Evolutionary conservation across 2,113 vertebrate genomes (phyloP).

Genomic region (Rostratula benghalensis): DNA sequence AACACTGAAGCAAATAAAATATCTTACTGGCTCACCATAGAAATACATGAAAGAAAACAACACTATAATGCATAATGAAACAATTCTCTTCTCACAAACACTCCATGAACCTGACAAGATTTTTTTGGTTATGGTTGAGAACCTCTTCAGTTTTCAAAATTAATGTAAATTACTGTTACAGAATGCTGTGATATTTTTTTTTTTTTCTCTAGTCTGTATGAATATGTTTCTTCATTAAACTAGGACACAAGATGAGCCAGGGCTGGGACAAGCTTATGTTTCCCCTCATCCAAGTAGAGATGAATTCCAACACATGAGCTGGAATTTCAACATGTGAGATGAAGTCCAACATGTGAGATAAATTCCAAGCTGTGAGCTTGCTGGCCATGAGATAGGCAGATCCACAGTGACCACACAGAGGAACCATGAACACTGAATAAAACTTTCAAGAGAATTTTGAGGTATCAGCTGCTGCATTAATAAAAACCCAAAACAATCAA

Average conservation of each 20-base stretch:
- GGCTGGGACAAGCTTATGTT: neutral
- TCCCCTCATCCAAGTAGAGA: neutral
- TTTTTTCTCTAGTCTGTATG: neutral
- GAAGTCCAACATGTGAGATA: rapidly evolving
- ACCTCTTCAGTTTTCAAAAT: neutral
- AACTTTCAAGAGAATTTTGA: neutral
- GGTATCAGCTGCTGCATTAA: neutral
- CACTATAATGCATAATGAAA: neutral
- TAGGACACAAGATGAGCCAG: neutral
- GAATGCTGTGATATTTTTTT: neutral
- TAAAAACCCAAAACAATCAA: neutral
- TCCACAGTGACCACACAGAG: neutral
- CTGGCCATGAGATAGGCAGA: neutral
- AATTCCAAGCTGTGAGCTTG: neutral
- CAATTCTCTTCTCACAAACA: neutral
- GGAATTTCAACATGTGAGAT: no score
- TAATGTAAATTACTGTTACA: neutral
- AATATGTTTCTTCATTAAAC: neutral
- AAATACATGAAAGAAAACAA: neutral
- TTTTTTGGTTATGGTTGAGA: neutral
- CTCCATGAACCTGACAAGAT: neutral
- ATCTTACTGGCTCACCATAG: neutral
- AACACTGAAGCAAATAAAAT: neutral
- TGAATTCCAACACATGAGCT: neutral
- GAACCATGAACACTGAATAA: neutral